Percentiles rank a stretch among this genome's conserved stretches.
These are phyloP conservation scores for Galemys pyrenaicus DNA, from an alignment of 2,113 vertebrate genomes.

Conservation along the genomic window DNA sequence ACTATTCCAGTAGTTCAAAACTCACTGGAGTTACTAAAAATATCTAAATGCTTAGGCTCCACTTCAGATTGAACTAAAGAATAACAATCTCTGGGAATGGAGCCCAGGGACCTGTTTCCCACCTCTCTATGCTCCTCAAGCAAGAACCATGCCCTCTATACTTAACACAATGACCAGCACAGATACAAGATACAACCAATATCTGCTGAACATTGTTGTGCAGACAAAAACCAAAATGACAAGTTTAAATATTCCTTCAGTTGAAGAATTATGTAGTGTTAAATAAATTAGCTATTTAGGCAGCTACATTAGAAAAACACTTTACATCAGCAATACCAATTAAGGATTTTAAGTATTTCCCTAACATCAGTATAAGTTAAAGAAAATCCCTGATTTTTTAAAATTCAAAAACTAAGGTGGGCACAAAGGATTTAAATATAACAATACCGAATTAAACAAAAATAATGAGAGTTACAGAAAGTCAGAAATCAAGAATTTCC, in stretches of 20 bases:
- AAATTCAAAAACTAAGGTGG: constrained; percentile 19
- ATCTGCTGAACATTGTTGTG: not conserved
- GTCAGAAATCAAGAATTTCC: not conserved
- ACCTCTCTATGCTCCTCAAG: not conserved
- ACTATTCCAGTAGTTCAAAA: not conserved
- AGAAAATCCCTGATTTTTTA: constrained; percentile 6
- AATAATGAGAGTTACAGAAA: not conserved
- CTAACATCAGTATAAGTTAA: not conserved
- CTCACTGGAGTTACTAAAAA: constrained; percentile 30
- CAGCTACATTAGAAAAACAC: constrained; percentile 18
- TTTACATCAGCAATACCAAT: constrained; percentile 11
- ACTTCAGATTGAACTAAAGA: constrained; percentile 14
- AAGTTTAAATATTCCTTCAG: constrained; percentile 9
- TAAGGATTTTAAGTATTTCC: not conserved
- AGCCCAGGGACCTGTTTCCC: not conserved
- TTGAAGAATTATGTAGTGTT: not conserved
- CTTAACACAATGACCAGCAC: not conserved
- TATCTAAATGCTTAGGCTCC: not conserved
- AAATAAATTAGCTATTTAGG: not conserved
- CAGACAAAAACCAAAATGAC: not conserved
- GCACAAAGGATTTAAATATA: not conserved
- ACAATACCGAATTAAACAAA: not conserved
- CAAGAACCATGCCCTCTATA: constrained; percentile 17
- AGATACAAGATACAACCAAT: not conserved
- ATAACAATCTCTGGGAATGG: not conserved